Conservation (phyloP, 1,140 invertebrate genomes). For the Musca vetustissima region DNA sequence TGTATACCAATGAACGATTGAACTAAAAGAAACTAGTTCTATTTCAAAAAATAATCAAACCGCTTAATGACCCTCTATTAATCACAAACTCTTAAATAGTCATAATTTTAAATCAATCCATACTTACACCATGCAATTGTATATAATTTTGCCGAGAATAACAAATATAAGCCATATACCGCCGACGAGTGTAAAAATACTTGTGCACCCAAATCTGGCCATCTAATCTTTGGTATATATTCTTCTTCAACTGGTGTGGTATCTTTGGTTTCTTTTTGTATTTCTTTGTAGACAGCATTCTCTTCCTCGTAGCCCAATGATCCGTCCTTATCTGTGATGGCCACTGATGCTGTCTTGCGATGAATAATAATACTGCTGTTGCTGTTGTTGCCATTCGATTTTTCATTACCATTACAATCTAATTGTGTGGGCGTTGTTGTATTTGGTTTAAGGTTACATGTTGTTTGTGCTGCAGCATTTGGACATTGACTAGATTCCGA, state of each 20-base stretch:
- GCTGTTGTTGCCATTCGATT: constrained; percentile 5
- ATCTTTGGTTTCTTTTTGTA: constrained; percentile 7
- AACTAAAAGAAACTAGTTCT: too few species aligned
- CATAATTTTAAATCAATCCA: neutral
- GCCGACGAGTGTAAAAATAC: constrained; percentile 68
- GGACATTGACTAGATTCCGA: constrained; percentile 8
- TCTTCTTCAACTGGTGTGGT: constrained; percentile 20
- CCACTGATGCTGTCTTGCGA: constrained; percentile 31
- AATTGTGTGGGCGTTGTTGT: neutral
- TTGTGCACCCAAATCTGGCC: constrained; percentile 70
- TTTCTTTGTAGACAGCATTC: constrained; percentile 50
- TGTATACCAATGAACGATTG: too few species aligned
- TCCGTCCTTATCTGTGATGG: constrained; percentile 1
- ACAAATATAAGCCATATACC: constrained; percentile 70
- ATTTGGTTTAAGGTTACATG: constrained; percentile 28
- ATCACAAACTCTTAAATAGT: too few species aligned
- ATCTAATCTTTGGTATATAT: constrained; percentile 66
- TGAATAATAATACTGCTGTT: constrained; percentile 33
- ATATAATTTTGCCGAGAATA: constrained; percentile 64
- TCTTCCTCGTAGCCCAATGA: constrained; percentile 46
- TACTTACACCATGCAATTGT: constrained; percentile 74
- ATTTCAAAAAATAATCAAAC: too few species aligned
- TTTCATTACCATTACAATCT: constrained; percentile 8
- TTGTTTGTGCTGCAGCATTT: neutral
- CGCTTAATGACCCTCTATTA: too few species aligned